A percentile compares a stretch with the other conserved stretches of the same genome.
phyloP scores from a whole-genome alignment of 2,888 invertebrate genomes.

The Malachius bipustulatus region DNA sequence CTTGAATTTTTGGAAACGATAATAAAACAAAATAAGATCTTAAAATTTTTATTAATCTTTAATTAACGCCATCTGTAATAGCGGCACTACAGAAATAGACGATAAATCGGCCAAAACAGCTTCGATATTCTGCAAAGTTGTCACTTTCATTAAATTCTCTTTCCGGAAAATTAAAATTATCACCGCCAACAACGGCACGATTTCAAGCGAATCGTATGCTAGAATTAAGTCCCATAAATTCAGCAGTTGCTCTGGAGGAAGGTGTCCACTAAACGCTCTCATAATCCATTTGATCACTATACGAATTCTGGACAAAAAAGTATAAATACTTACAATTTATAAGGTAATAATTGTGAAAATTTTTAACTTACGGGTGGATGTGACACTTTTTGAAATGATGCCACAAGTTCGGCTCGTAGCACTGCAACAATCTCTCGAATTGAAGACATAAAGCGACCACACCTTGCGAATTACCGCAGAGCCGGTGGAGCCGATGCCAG shows the following conservation, averaged over 20 bases:
- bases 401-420: conserved; percentile 83
- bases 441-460: conserved; percentile 80
- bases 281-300: conserved; percentile 95
- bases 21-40: not conserved
- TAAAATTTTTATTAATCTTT: conserved; percentile 40
- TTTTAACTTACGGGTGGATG: conserved; percentile 74
- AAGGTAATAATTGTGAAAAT: too few relatives aligned
- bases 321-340: too few relatives aligned
- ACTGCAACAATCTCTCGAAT: conserved; percentile 81
- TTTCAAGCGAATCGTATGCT: conserved; percentile 85
- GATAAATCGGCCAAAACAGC: conserved; percentile 80
- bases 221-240: conserved; percentile 87
- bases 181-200: conserved; percentile 74
- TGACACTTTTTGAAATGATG: conserved; percentile 79
- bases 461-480: conserved; percentile 88
- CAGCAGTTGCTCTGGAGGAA: conserved; percentile 84
- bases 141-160: conserved; percentile 66
- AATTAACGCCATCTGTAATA: conserved; percentile 68
- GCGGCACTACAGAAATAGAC: conserved; percentile 72
- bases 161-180: conserved; percentile 76
- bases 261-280: conserved; percentile 88
- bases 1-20: not conserved
- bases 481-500: conserved; percentile 83
- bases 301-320: conserved; percentile 73
- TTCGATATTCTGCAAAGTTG: conserved; percentile 68